Conservation (phyloP, 2,888 invertebrate species). For the Xanthia icteritia region DNA sequence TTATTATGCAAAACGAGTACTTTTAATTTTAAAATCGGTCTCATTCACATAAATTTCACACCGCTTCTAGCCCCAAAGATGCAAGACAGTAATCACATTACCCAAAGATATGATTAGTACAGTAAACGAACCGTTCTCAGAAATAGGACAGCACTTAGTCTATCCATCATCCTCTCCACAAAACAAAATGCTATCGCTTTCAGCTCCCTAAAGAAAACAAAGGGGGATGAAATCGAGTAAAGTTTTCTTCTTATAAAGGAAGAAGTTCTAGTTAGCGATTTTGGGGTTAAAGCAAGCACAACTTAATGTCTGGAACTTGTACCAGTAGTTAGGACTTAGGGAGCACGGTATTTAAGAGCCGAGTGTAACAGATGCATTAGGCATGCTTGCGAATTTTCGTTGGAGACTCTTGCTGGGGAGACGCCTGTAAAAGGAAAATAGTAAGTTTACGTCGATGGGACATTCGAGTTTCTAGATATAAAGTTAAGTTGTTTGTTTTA, state of each 20-base stretch:
- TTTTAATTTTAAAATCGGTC: neutral
- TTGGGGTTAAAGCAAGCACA: constrained; percentile 46
- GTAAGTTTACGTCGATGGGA: neutral
- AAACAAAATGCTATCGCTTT: constrained; percentile 41
- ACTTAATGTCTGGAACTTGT: constrained; percentile 54
- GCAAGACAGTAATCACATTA: neutral
- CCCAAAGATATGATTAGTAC: constrained; percentile 2
- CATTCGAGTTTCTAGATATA: no score
- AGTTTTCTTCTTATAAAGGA: constrained; percentile 44
- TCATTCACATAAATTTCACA: neutral
- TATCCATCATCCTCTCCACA: constrained; percentile 7
- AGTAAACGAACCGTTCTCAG: constrained; percentile 1
- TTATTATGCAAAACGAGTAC: no score
- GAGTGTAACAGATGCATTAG: constrained; percentile 46
- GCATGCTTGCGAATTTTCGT: constrained; percentile 14
- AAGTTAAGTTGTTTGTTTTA: neutral
- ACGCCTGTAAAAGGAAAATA: no score
- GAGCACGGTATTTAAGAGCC: constrained; percentile 41
- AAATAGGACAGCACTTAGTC: constrained; percentile 37
- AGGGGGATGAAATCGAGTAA: constrained; percentile 49
- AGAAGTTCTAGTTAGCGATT: constrained; percentile 46
- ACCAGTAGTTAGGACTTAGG: constrained; percentile 46
- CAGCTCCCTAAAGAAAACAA: constrained; percentile 34
- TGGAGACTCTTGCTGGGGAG: neutral
- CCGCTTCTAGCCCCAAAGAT: neutral